phyloP scores from a whole-genome alignment of 2,797 vertebrate genomes.

The Rallus crepitans region DNA sequence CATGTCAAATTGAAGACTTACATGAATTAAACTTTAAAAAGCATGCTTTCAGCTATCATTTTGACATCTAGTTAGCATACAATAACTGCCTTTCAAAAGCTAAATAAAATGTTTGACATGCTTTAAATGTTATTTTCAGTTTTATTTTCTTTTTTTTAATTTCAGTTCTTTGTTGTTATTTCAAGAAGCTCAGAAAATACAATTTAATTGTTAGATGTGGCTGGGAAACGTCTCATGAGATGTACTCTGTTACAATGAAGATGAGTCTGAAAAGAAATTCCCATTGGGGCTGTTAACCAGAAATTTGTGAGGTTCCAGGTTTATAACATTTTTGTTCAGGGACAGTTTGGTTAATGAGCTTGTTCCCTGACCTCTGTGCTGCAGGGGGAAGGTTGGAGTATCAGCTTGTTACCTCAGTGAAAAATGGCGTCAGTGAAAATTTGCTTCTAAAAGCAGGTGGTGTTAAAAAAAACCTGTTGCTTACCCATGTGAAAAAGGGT shows the following conservation, averaged over 20 bases:
- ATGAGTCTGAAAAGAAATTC: conserved; percentile 16
- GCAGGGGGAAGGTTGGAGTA: neutral
- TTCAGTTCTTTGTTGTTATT: conserved; percentile 53
- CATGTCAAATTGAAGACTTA: conserved; percentile 52
- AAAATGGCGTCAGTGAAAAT: neutral
- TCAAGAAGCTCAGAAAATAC: conserved; percentile 63
- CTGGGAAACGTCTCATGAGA: conserved; percentile 37
- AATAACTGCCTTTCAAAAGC: conserved; percentile 76
- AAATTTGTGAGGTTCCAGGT: conserved; percentile 8
- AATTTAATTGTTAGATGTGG: conserved; percentile 66
- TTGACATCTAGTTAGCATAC: conserved; percentile 73
- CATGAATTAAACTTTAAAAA: conserved; percentile 72
- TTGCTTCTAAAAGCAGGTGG: neutral
- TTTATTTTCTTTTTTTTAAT: conserved; percentile 64
- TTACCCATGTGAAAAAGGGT: neutral
- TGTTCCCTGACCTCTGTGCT: neutral
- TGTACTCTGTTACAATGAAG: neutral
- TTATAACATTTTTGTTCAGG: neutral
- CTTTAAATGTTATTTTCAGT: conserved; percentile 69
- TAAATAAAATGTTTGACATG: conserved; percentile 67
- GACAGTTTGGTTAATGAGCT: neutral
- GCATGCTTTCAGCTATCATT: conserved; percentile 60
- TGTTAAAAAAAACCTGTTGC: neutral
- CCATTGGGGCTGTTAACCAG: conserved; percentile 2
- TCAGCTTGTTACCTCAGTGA: rapidly evolving